phyloP scores from a whole-genome alignment of 2,797 vertebrate species.

The Phoxinus dragarum region DNA sequence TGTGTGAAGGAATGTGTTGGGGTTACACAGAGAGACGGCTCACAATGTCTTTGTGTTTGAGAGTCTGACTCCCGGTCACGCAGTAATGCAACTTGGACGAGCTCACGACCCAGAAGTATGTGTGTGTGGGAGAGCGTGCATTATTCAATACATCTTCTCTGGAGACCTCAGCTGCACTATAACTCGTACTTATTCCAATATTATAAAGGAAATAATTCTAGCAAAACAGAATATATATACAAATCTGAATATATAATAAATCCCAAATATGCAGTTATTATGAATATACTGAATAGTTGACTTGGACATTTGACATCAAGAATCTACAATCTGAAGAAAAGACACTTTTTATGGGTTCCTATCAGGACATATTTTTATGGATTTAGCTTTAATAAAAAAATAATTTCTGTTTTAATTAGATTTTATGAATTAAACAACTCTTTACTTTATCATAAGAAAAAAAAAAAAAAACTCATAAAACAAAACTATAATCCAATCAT shows the following conservation, averaged over 20 bases:
- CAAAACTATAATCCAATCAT: not conserved
- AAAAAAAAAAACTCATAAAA: not conserved
- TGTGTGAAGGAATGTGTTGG: slow-evolving; percentile 51
- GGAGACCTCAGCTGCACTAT: not conserved
- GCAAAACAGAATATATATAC: not conserved
- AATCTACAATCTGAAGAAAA: not conserved
- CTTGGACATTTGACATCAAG: not conserved
- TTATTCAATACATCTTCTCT: slow-evolving; percentile 20
- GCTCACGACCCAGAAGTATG: slow-evolving; percentile 26
- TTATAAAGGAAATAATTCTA: not conserved
- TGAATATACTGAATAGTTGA: not conserved
- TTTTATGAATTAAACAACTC: not conserved
- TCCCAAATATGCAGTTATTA: not conserved
- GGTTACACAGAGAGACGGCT: slow-evolving; percentile 42
- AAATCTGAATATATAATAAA: not conserved
- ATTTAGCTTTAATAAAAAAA: not conserved
- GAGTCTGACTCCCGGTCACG: slow-evolving; percentile 35
- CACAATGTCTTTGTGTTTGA: slow-evolving; percentile 56
- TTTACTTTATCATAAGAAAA: not conserved
- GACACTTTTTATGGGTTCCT: not conserved
- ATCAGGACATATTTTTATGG: not conserved
- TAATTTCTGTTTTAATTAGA: not conserved
- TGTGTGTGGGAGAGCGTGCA: slow-evolving; percentile 19
- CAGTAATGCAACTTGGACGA: slow-evolving; percentile 45
- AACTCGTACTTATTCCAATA: not conserved